These are phyloP conservation scores for Chroicocephalus ridibundus DNA, from an alignment of 2,113 vertebrate genomes.

Conservation along the genomic window DNA sequence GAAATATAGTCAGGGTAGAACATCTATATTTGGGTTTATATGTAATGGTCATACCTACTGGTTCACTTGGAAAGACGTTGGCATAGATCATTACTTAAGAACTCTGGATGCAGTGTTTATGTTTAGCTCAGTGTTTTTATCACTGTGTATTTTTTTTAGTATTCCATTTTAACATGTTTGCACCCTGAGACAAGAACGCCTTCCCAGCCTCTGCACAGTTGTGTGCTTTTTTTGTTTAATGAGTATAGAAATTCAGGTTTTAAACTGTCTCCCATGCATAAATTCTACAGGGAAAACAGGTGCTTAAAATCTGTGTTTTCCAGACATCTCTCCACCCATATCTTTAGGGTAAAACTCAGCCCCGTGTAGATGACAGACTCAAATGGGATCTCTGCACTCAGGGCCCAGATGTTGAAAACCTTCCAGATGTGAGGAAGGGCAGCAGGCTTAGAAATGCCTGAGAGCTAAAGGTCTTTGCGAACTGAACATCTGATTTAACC, in stretches of 20 bases:
- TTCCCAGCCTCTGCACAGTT: background rate
- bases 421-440: background rate
- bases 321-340: background rate
- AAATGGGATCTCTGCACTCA: background rate
- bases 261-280: background rate
- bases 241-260: background rate
- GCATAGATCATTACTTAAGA: background rate
- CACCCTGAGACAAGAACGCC: background rate
- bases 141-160: background rate
- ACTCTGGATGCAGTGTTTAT: background rate
- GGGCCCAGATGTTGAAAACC: background rate
- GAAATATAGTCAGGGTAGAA: background rate
- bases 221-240: background rate
- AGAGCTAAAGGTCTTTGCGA: background rate
- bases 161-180: background rate
- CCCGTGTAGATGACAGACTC: background rate
- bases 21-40: slow-evolving; percentile 43
- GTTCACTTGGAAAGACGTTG: background rate
- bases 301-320: background rate
- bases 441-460: rapidly evolving
- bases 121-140: background rate
- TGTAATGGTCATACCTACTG: slow-evolving; percentile 6
- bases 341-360: background rate
- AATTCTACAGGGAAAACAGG: background rate
- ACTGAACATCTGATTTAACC: background rate